Conservation (phyloP, 1,140 invertebrate species). For the Drosophila ficusphila region DNA sequence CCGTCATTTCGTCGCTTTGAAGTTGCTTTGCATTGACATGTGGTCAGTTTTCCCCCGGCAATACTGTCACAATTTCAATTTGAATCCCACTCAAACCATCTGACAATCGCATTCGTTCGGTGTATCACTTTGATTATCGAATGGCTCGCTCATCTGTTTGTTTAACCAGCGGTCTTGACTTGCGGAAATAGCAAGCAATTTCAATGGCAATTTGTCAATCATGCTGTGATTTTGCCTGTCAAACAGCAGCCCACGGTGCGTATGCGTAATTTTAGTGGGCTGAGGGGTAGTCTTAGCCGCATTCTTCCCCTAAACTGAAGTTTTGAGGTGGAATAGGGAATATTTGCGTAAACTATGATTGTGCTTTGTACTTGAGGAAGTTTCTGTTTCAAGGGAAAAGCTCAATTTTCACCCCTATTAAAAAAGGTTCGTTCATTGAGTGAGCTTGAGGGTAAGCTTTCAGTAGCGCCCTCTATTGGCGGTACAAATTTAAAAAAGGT, state of each 20-base stretch:
- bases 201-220: slow-evolving; percentile 63
- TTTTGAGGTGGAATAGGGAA: background rate
- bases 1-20: slow-evolving; percentile 73
- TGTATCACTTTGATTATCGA: slow-evolving; percentile 42
- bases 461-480: slow-evolving; percentile 31
- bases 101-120: slow-evolving; percentile 16
- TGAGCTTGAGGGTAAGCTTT: slow-evolving; percentile 25
- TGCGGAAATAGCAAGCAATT: slow-evolving; percentile 48
- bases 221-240: slow-evolving; percentile 47
- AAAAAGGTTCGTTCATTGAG: slow-evolving; percentile 30
- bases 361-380: background rate
- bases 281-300: background rate
- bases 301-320: background rate
- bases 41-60: slow-evolving; percentile 61
- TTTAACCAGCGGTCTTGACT: slow-evolving; percentile 8
- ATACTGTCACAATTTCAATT: slow-evolving; percentile 62
- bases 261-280: slow-evolving; percentile 23
- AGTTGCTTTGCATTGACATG: slow-evolving; percentile 74
- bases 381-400: background rate
- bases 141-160: slow-evolving; percentile 26
- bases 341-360: background rate
- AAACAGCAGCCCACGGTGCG: slow-evolving; percentile 25
- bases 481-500: too few relatives aligned
- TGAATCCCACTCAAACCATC: slow-evolving; percentile 13
- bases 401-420: slow-evolving; percentile 1